Base-by-base conservation (phyloP, 30 jellyfish, hydroid and myxozoan genomes). In the Turritopsis rubra region DNA sequence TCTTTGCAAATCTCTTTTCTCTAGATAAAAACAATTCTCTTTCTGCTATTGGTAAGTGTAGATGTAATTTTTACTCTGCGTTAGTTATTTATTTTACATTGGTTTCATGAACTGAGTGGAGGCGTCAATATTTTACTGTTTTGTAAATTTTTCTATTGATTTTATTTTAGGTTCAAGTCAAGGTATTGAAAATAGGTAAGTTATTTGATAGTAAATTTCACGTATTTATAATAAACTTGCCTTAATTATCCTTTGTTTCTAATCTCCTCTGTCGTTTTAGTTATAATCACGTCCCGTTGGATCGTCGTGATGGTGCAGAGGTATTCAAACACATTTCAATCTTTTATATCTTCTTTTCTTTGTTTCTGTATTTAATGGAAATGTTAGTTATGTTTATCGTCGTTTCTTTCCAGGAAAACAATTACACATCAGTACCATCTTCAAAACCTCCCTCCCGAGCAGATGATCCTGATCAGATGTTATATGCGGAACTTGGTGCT, bases 401-500 rank as follows among this genome's bases (percentile, higher is more conserved):
- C 60, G 13, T 41, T 5, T 41, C 60, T 41, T 41, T 41, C 60
- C 13, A 41, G 60, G 60, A 41, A 41, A 41, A 41, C 60, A 41
- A 13, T 41, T 41, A 41, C 60, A 8, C 77, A 9, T 7, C 77
- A 1, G 1, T 0, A 7, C 30, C 8, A 68, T n/a, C 28, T 23
- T 0, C 22, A 9, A 23, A 27, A n/a, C 77, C 28, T 0, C 77
- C 77, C 0, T 1, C 77, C 8, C 9, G 30, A n/a, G 31, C 16
- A 68, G 71, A 74, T 74, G 88, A 82, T 65, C 88, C 88, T 0
- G 83, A 82, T 26, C 88, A 82, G 73, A 52, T 52, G 1, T 65
- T 82, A 0, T 82, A 82, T 65, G 68, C 88, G 21, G 82, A 82
- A 71, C 72, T 82, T 25, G 88, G 88, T 82, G 31, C 88, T 65